A percentile compares a stretch with the other conserved stretches of the same genome.
These are phyloP conservation scores for Rafetus swinhoei DNA, from an alignment of 2,113 vertebrate genomes.

Conservation along the genomic window DNA sequence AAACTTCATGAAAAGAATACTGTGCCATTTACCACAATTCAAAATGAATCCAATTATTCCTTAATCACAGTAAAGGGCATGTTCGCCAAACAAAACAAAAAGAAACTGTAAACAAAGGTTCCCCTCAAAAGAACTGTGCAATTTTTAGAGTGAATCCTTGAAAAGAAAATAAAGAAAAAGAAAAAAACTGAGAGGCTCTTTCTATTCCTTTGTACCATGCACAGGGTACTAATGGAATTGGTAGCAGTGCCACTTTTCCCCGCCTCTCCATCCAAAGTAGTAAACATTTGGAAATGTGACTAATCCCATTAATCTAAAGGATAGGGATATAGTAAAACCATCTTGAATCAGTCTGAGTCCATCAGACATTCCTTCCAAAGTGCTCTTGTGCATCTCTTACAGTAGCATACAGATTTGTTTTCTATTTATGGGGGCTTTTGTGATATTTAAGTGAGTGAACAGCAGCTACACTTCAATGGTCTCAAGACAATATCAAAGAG, in stretches of 20 bases:
- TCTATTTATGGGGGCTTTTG: neutral
- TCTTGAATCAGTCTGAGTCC: neutral
- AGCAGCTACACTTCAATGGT: conserved; percentile 32
- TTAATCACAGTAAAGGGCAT: conserved; percentile 70
- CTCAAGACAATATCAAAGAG: conserved; percentile 34
- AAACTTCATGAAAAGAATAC: conserved; percentile 62
- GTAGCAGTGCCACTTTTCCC: neutral
- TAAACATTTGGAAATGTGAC: neutral
- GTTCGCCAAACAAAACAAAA: conserved; percentile 51
- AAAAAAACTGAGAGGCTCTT: conserved; percentile 2
- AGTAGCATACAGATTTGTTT: neutral
- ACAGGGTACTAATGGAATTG: neutral
- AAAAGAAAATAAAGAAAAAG: neutral
- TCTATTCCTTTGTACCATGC: neutral
- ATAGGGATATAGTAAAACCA: neutral
- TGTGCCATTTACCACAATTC: conserved; percentile 60
- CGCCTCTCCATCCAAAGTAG: neutral
- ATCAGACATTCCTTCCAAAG: conserved; percentile 3
- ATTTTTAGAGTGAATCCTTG: conserved; percentile 20
- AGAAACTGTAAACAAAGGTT: conserved; percentile 18
- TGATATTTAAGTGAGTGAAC: conserved; percentile 45
- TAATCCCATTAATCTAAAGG: neutral
- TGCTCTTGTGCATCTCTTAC: neutral
- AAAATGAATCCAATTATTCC: conserved; percentile 71
- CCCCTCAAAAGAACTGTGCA: conserved; percentile 22